Conservation (phyloP, 2,113 vertebrate species). For the Solenodon paradoxus region DNA sequence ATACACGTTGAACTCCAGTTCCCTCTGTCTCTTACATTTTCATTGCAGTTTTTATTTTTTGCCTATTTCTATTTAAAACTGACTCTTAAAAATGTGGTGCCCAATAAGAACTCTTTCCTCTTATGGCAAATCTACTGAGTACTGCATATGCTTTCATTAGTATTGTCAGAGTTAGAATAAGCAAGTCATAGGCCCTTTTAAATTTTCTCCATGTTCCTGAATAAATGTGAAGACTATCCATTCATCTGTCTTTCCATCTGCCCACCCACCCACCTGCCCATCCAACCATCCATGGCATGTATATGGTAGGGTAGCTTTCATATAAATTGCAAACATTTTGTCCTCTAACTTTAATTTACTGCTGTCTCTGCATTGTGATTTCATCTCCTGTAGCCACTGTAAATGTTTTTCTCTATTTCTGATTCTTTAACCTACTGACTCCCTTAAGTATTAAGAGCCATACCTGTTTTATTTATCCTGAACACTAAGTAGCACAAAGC, state of each 20-base stretch:
- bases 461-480: slow-evolving; percentile 3
- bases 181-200: not conserved
- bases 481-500: not conserved
- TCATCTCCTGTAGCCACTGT: not conserved
- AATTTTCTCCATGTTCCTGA: not conserved
- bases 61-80: not conserved
- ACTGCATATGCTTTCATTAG: not conserved
- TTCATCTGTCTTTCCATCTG: too few species aligned
- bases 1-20: not conserved
- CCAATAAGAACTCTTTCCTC: not conserved
- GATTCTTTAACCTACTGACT: not conserved
- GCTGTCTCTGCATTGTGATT: slow-evolving; percentile 3
- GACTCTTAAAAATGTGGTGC: not conserved
- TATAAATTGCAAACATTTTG: not conserved
- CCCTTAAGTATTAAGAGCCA: not conserved
- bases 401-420: slow-evolving; percentile 11
- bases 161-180: slow-evolving; percentile 3
- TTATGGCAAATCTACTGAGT: not conserved
- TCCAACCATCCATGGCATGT: not conserved
- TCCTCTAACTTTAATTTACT: slow-evolving; percentile 5
- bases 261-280: not conserved
- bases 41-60: not conserved
- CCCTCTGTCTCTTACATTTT: not conserved
- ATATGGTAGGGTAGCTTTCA: not conserved
- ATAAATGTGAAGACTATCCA: not conserved